Evolutionary conservation across 1,140 invertebrate species (phyloP).

Genomic region (Gonioctena quinquepunctata): DNA sequence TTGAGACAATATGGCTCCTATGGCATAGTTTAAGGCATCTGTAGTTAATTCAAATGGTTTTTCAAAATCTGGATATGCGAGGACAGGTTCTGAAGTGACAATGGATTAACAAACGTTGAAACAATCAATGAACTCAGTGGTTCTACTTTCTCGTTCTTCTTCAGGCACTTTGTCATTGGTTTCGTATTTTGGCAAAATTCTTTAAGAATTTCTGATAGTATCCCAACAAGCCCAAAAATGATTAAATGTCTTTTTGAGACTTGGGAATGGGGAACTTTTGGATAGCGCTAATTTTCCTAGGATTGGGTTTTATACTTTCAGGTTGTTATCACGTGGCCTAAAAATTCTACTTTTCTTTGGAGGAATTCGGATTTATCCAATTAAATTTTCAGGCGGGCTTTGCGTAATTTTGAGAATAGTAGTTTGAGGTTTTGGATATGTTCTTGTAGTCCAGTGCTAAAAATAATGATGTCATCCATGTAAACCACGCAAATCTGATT

Average conservation of each 20-base stretch:
- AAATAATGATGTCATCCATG: background rate
- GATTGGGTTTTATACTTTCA: no score
- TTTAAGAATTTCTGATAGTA: conserved; percentile 40
- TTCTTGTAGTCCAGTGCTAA: background rate
- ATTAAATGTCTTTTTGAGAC: conserved; percentile 31
- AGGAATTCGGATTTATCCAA: conserved; percentile 47
- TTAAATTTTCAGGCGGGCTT: background rate
- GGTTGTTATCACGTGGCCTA: conserved; percentile 36
- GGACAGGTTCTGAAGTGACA: conserved; percentile 2
- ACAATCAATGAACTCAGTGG: conserved; percentile 17
- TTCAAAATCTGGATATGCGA: conserved; percentile 32
- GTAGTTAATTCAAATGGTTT: conserved; percentile 41
- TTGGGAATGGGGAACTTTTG: conserved; percentile 31
- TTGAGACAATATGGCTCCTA: conserved; percentile 23
- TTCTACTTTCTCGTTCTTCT: background rate
- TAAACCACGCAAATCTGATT: no score
- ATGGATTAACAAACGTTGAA: conserved; percentile 15
- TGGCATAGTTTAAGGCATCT: conserved; percentile 27
- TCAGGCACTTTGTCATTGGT: conserved; percentile 20
- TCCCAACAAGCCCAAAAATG: conserved; percentile 24
- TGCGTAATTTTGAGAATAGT: background rate
- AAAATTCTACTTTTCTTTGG: conserved; percentile 52
- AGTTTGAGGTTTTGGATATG: background rate
- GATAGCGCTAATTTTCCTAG: no score
- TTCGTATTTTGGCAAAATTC: conserved; percentile 41